Evolutionary conservation across 2,888 invertebrate genomes (phyloP).

Genomic region (Lordiphosa fenestrarum): DNA sequence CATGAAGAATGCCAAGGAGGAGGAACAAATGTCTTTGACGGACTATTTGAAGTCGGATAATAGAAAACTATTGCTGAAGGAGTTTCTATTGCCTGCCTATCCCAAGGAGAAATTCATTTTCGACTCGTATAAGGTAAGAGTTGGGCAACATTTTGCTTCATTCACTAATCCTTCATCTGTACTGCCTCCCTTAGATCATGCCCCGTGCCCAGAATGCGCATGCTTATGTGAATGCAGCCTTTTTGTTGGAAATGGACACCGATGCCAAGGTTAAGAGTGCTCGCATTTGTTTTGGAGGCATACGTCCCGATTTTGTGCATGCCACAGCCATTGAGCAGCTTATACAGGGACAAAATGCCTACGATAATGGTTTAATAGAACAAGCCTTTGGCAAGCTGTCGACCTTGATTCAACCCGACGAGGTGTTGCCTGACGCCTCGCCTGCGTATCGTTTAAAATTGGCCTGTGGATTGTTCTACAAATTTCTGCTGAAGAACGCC

Average conservation of each 20-base stretch:
- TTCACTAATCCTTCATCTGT: fast-evolving
- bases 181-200: conserved; percentile 82
- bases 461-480: conserved; percentile 89
- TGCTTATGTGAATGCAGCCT: conserved; percentile 89
- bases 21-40: conserved; percentile 81
- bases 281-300: conserved; percentile 85
- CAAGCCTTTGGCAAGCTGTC: conserved; percentile 82
- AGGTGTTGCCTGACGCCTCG: conserved; percentile 85
- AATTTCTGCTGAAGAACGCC: conserved; percentile 84
- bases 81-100: conserved; percentile 83
- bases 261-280: conserved; percentile 79
- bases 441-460: conserved; percentile 86
- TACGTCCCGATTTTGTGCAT: conserved; percentile 82
- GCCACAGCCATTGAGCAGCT: conserved; percentile 83
- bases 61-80: conserved; percentile 83
- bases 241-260: conserved; percentile 83
- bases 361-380: conserved; percentile 72
- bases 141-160: too few relatives aligned
- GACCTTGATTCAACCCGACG: conserved; percentile 84
- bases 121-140: conserved; percentile 85
- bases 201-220: conserved; percentile 89
- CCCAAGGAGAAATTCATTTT: conserved; percentile 81
- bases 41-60: conserved; percentile 85
- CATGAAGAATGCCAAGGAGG: conserved; percentile 70
- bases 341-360: conserved; percentile 81